A percentile compares a stretch with the other conserved stretches of the same genome.
Conservation (phyloP, 2,797 vertebrate species). For the Anguilla marmorata region DNA sequence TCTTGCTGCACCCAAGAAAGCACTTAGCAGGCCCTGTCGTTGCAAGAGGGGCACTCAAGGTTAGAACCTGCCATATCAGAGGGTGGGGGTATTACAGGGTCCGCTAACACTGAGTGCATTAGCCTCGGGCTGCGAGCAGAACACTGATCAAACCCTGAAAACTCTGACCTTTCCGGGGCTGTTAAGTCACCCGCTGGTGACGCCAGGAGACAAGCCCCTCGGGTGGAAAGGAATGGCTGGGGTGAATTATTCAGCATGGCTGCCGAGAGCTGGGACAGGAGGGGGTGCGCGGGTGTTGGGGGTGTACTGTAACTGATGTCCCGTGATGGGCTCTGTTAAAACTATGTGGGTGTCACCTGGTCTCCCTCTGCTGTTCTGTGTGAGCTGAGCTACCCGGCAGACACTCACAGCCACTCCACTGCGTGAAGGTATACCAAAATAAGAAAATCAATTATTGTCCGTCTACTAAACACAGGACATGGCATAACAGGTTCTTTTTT, state of each 20-base stretch:
- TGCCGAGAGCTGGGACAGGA: conserved; percentile 50
- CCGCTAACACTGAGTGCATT: conserved; percentile 69
- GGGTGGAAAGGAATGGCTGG: conserved; percentile 80
- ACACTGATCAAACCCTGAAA: conserved; percentile 63
- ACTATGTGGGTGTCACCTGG: conserved; percentile 17
- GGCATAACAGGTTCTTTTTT: neutral
- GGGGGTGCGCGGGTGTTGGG: conserved; percentile 53
- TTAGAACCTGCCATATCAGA: conserved; percentile 68
- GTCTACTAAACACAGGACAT: neutral
- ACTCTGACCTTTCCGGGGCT: conserved; percentile 76
- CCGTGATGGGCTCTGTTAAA: conserved; percentile 65
- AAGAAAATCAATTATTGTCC: conserved; percentile 23
- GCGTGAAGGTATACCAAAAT: conserved; percentile 13
- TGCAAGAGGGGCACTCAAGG: conserved; percentile 70
- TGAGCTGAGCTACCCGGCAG: neutral
- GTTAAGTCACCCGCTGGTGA: conserved; percentile 81
- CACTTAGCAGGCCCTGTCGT: conserved; percentile 67
- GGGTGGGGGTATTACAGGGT: conserved; percentile 58
- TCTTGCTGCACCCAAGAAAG: conserved; percentile 59
- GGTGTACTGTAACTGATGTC: conserved; percentile 63
- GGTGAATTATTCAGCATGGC: conserved; percentile 82
- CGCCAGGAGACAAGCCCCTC: conserved; percentile 82
- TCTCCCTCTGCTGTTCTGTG: conserved; percentile 44
- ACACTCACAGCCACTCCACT: conserved; percentile 1
- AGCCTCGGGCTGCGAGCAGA: conserved; percentile 51